Conservation (phyloP, 2,113 vertebrate genomes). For the Aptenodytes forsteri region DNA sequence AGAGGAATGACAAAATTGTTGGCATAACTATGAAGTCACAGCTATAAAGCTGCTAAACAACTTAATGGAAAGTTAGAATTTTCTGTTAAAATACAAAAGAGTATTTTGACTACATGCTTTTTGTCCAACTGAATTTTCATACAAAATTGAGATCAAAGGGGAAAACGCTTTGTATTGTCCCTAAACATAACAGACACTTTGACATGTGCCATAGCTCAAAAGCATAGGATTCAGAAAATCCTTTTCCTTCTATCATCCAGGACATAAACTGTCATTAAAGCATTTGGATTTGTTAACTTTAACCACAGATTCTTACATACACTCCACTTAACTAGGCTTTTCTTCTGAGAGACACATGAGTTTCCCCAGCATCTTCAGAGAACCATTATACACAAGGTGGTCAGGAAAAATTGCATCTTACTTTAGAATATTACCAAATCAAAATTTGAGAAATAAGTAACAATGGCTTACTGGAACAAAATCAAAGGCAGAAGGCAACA, state of each 20-base stretch:
- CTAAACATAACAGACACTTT: background rate
- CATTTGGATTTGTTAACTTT: background rate
- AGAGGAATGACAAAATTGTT: background rate
- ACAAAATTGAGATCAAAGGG: background rate
- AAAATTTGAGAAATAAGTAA: background rate
- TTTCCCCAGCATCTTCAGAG: background rate
- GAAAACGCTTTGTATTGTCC: background rate
- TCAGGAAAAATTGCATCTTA: background rate
- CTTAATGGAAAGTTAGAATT: accelerated
- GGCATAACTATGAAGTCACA: background rate
- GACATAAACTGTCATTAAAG: background rate
- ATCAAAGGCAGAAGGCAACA: background rate
- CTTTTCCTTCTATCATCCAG: background rate
- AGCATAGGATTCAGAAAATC: background rate
- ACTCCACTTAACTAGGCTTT: background rate
- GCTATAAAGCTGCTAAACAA: background rate
- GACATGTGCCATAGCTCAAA: background rate
- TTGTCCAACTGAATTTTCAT: background rate
- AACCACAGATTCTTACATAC: background rate
- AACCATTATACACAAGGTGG: too few relatives aligned
- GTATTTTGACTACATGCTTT: background rate
- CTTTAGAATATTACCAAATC: background rate
- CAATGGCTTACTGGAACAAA: background rate
- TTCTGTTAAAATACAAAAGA: background rate
- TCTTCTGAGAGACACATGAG: accelerated